Conservation (phyloP, 2,113 vertebrate genomes). For the Ceuthmochares aereus region DNA sequence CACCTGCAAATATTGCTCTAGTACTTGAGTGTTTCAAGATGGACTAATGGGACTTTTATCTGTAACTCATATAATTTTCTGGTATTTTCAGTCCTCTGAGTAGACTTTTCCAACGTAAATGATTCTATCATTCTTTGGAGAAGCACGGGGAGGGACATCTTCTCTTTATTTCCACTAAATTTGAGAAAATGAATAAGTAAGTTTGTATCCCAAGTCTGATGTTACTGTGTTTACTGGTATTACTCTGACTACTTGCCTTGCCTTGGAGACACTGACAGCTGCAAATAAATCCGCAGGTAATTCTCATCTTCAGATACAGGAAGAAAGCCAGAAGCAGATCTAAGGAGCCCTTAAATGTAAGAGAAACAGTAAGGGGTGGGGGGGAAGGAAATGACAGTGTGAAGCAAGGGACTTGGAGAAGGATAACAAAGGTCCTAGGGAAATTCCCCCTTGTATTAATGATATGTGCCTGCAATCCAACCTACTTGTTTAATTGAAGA, state of each 20-base stretch:
- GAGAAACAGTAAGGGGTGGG: not conserved
- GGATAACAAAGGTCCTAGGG: not conserved
- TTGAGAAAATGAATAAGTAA: not conserved
- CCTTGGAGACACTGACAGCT: not conserved
- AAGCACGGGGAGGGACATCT: not conserved
- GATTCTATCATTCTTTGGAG: not conserved
- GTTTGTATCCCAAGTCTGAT: not conserved
- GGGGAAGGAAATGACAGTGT: not conserved
- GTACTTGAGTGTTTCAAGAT: not conserved
- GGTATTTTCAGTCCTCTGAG: slow-evolving; percentile 9
- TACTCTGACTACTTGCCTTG: not conserved
- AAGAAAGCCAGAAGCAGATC: not conserved
- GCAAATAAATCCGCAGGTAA: not conserved
- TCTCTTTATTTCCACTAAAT: not conserved
- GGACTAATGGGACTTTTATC: slow-evolving; percentile 2
- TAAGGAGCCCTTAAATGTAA: not conserved
- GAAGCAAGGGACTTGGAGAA: not conserved
- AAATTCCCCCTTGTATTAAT: not conserved
- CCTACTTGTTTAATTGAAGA: not conserved
- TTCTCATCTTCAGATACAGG: not conserved
- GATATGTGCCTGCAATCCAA: no score
- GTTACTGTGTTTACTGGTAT: not conserved
- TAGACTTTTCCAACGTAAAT: not conserved
- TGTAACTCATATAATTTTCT: slow-evolving; percentile 8
- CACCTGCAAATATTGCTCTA: not conserved